Base-by-base conservation (phyloP, 2,888 invertebrate species). In the Leucania comma region DNA sequence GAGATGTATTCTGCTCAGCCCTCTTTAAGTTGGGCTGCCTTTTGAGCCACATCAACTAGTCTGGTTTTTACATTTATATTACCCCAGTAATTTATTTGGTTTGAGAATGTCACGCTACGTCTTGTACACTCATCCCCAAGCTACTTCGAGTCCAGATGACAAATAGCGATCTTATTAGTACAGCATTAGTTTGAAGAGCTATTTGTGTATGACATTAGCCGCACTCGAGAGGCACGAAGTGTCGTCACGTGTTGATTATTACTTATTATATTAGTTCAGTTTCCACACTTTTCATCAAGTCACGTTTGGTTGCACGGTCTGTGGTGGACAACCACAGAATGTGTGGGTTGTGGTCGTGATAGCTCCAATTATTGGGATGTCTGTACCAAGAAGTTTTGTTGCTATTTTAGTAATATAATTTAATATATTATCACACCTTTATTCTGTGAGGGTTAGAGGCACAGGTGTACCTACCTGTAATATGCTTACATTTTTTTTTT, bases 141-240 rank as follows among this genome's bases (percentile, higher is more conserved):
- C 12, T 17, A 42, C 3, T 60, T 48, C 26, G 17, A 63, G 53
- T 20, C 32, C 2, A 29, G 50, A 2, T 65, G 75, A 67, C 57
- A 63, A 63, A 42, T 32, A 59, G 17, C 20, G 38, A 24, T 26
- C 29, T n/a, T 50, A 38, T 68, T 56, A 48, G 29, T 59, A 48
- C 14, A 35, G 26, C 54, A 54, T 58, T 22, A 14, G 61, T 68
- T 53, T 59, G 68, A 62, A 79, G 62, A 68, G 73, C 17, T 72
- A 22, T 82, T 72, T 78, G 64, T 63, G 38, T 8, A 29, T 42
- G 1, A 59, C 10, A 82, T 75, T 78, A 58, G 51, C 57, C 22
- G 10, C n/a, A 66, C 74, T 64, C 60, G 78, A 61, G 0, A 50
- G 46, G 3, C 82, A 82, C 82, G 81, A 78, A 56, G 60, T 59